A percentile compares a stretch with the other conserved stretches of the same genome.
These are phyloP conservation scores for Chamaetylas fuelleborni DNA, from an alignment of 2,113 vertebrate species.

Conservation along the genomic window DNA sequence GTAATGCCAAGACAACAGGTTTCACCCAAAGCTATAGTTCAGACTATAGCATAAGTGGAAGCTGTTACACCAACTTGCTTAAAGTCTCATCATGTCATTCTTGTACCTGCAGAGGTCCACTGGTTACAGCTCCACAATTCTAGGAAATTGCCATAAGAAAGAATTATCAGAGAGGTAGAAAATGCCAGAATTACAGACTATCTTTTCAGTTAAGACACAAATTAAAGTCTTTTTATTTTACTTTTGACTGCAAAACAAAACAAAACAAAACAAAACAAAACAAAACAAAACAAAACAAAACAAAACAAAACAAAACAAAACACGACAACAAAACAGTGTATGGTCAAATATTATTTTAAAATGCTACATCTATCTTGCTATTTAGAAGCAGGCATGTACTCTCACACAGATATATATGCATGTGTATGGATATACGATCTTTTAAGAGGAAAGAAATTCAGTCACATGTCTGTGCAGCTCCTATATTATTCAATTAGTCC, in stretches of 20 bases:
- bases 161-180: not conserved
- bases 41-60: not conserved
- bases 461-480: not conserved
- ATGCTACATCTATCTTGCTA: not conserved
- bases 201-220: not conserved
- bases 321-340: not conserved
- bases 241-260: not conserved
- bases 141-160: not conserved
- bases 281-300: not conserved
- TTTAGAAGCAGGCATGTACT: not conserved
- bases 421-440: not conserved
- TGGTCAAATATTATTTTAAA: not conserved
- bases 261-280: too few relatives aligned
- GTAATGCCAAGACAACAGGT: not conserved
- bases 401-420: not conserved
- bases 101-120: not conserved
- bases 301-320: too few relatives aligned
- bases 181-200: not conserved
- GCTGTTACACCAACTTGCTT: not conserved
- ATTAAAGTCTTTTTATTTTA: not conserved
- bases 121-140: not conserved
- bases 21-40: not conserved
- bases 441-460: not conserved
- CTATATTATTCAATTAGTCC: not conserved
- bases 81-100: not conserved